Evolutionary conservation across 2,113 vertebrate species (phyloP).

Genomic region (Axis porcinus): DNA sequence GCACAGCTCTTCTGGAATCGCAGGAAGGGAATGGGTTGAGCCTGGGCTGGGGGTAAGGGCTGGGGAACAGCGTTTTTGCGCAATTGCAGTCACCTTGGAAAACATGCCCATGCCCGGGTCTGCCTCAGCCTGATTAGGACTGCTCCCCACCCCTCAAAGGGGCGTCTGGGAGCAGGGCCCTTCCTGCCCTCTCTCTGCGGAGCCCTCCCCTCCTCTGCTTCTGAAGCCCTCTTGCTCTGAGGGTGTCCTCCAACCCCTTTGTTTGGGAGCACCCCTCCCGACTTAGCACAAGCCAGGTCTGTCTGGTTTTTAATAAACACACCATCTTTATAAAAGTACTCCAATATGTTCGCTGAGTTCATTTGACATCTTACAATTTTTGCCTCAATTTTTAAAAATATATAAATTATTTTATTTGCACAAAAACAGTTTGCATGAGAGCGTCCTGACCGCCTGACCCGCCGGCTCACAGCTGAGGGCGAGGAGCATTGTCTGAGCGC

Average conservation of each 20-base stretch:
- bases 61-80: neutral
- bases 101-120: fast-evolving
- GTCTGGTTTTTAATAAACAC: neutral
- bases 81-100: neutral
- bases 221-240: neutral
- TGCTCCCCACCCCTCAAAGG: neutral
- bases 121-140: neutral
- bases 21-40: too few species aligned
- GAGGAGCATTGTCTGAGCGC: fast-evolving
- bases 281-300: neutral
- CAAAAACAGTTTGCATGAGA: neutral
- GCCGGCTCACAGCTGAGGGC: neutral
- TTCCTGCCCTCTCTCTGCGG: neutral
- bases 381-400: neutral
- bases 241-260: neutral
- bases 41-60: fast-evolving
- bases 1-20: neutral
- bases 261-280: neutral
- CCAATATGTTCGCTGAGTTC: neutral
- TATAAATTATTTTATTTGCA: neutral
- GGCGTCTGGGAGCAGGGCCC: too few species aligned
- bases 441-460: fast-evolving
- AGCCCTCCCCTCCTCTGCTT: neutral
- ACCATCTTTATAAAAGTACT: neutral
- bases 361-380: neutral